These are phyloP conservation scores for Zophobas atratus DNA, from an alignment of 1,140 invertebrate genomes.

Conservation along the genomic window DNA sequence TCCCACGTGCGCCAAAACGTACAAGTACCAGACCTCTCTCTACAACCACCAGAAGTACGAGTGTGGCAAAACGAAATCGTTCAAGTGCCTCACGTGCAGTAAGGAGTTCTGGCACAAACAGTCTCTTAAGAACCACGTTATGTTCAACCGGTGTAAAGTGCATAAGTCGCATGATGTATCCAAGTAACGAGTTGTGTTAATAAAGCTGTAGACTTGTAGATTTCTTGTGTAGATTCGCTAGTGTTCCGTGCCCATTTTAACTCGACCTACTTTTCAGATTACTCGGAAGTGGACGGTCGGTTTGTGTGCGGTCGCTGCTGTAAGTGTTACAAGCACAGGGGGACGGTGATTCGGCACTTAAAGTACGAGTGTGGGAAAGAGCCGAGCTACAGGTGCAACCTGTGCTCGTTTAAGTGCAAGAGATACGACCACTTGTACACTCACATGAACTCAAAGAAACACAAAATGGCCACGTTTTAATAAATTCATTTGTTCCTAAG, in stretches of 20 bases:
- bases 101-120: conserved; percentile 58
- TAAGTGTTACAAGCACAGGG: conserved; percentile 64
- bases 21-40: conserved; percentile 85
- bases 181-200: background rate
- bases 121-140: conserved; percentile 52
- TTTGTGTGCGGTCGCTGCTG: conserved; percentile 25
- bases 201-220: background rate
- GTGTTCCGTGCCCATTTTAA: conserved; percentile 24
- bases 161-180: conserved; percentile 12
- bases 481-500: background rate
- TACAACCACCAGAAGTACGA: conserved; percentile 89
- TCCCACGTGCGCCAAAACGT: conserved; percentile 82
- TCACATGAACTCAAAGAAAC: conserved; percentile 44
- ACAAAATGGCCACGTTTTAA: conserved; percentile 12
- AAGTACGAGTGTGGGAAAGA: conserved; percentile 71
- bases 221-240: background rate
- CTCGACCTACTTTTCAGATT: conserved; percentile 27
- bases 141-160: conserved; percentile 21
- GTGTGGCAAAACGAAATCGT: conserved; percentile 75
- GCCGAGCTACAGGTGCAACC: conserved; percentile 59
- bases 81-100: conserved; percentile 68
- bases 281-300: conserved; percentile 5
- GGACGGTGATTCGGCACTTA: conserved; percentile 68
- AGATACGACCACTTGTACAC: conserved; percentile 33
- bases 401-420: conserved; percentile 42